Base-by-base conservation (phyloP, 1,140 invertebrate species). In the Drosophila simulans region DNA sequence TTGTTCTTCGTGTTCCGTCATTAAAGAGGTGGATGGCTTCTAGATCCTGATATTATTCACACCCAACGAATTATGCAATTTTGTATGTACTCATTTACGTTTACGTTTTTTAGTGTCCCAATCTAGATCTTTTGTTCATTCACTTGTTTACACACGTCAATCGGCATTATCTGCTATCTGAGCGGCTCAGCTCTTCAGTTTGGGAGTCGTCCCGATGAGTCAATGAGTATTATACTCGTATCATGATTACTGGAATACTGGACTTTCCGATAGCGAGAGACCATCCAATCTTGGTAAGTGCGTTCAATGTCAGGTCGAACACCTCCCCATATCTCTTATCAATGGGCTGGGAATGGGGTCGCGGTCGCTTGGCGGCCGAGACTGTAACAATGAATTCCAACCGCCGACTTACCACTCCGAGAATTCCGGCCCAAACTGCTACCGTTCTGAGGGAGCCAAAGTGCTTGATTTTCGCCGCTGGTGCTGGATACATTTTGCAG, bases 331-430 rank as follows among this genome's bases (percentile, higher is more conserved):
- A 34, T 48, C 64, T 27, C 64, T 70, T 70, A 70, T 70, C 68
- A 25, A 42, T 55, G 13, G 17, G 17, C 2, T 11, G 11, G 15
- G 22, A 78, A 75, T 56, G 78, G 64, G 80, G 80, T 76, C 80
- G 49, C 48, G 31, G 43, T 66, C 54, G 42, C 7, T 13, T n/a
- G 48, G 3, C 3, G 48, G 15, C 34, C 31, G 8, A 31, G 31
- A 52, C 31, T 34, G 48, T 15, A 25, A 15, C 25, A 51, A 10
- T 51, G 48, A 51, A n/a, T 34, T 17, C 17, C 49, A 12, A 7
- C n/a, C 15, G 48, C 15, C 34, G n/a, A 90, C 90, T 73, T 69
- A 91, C 90, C 90, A 90, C 45, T 40, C 90, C 80, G 15, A 91
- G 77, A 43, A 34, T 51, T 56, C 82, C 85, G 40, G 90, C 90